Percentiles rank a stretch among this genome's conserved stretches.
These are phyloP conservation scores for Danio jaintianensis DNA, from an alignment of 2,797 vertebrate species.

Conservation along the genomic window DNA sequence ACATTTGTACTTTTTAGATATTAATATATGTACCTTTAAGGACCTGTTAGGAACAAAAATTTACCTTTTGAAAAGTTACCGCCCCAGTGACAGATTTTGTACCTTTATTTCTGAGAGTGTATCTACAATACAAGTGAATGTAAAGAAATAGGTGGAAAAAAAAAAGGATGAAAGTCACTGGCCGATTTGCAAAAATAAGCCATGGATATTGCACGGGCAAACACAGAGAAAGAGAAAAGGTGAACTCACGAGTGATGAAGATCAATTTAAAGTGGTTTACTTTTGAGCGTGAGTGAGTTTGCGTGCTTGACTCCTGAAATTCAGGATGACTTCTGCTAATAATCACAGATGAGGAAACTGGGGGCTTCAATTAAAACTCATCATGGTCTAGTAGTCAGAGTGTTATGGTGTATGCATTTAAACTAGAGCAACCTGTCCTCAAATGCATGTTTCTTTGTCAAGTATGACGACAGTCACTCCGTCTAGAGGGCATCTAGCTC, in stretches of 20 bases:
- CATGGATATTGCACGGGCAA: neutral
- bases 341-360: conserved; percentile 36
- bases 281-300: neutral
- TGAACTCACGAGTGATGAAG: conserved; percentile 9
- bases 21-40: too few relatives aligned
- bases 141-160: neutral
- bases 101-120: too few relatives aligned
- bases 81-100: too few relatives aligned
- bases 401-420: conserved; percentile 26
- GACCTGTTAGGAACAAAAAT: too few relatives aligned
- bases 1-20: too few relatives aligned
- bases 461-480: neutral
- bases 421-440: conserved; percentile 22
- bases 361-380: conserved; percentile 19
- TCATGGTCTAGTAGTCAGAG: conserved; percentile 31
- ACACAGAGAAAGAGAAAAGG: neutral
- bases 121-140: too few relatives aligned
- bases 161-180: neutral
- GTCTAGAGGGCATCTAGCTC: neutral
- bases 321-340: conserved; percentile 19
- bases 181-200: neutral
- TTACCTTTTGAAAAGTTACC: too few relatives aligned
- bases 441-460: conserved; percentile 25
- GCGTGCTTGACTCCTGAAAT: conserved; percentile 9
- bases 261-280: neutral